These are phyloP conservation scores for Poeciliopsis prolifica DNA, from an alignment of 2,113 vertebrate species.

Conservation along the genomic window DNA sequence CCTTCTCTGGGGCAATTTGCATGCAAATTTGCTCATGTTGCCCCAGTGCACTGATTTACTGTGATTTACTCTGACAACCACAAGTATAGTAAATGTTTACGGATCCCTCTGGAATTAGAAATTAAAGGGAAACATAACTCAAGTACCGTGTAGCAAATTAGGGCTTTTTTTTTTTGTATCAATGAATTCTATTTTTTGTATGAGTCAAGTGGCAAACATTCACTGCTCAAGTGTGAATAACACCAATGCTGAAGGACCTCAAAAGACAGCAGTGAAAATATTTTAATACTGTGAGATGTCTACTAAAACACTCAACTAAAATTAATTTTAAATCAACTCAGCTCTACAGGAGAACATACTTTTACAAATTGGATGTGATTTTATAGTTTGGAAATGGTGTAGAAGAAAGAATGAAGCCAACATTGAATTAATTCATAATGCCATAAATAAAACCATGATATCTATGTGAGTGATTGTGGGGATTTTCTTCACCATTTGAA, in stretches of 20 bases:
- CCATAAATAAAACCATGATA: not conserved
- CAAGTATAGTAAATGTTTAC: constrained; percentile 72
- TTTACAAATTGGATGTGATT: constrained; percentile 38
- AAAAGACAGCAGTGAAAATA: constrained; percentile 32
- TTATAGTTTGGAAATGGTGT: constrained; percentile 31
- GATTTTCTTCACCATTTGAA: not conserved
- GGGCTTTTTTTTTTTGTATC: constrained; percentile 26
- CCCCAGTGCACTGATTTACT: constrained; percentile 65
- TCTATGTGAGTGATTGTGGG: not conserved
- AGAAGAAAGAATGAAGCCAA: constrained; percentile 4
- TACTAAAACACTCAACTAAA: constrained; percentile 35
- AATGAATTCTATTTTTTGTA: constrained; percentile 41
- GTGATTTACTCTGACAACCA: constrained; percentile 66
- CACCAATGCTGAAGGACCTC: constrained; percentile 35
- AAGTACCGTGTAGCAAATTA: constrained; percentile 47
- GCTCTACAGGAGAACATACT: constrained; percentile 11
- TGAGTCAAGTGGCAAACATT: constrained; percentile 34
- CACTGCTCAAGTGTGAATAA: constrained; percentile 21
- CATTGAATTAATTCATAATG: constrained; percentile 11
- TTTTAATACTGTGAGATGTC: constrained; percentile 38
- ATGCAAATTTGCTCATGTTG: constrained; percentile 67
- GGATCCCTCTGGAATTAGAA: constrained; percentile 61
- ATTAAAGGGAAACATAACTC: constrained; percentile 67
- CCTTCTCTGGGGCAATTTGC: constrained; percentile 65
- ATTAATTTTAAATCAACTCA: constrained; percentile 33